These are phyloP conservation scores for Leucania comma DNA, from an alignment of 2,888 invertebrate genomes.

Conservation along the genomic window DNA sequence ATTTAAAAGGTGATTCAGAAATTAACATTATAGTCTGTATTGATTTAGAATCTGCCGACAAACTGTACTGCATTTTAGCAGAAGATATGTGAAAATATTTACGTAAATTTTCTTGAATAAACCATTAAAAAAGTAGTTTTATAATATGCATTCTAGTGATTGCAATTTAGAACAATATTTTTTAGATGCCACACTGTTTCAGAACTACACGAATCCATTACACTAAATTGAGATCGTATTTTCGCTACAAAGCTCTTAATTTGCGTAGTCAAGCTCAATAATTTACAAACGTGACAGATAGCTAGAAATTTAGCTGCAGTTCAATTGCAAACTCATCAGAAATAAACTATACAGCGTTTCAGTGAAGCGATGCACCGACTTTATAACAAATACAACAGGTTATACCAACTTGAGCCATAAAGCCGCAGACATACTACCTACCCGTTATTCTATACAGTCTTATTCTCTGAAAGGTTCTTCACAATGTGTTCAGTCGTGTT, in stretches of 20 bases:
- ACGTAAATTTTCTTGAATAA: too few relatives aligned
- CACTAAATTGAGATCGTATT: conserved; percentile 24
- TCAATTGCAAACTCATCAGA: conserved; percentile 44
- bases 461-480: conserved; percentile 67
- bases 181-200: conserved; percentile 3
- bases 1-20: background rate
- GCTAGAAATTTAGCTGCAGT: conserved; percentile 26
- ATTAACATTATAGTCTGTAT: background rate
- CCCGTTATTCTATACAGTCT: conserved; percentile 64
- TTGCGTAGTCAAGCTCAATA: conserved; percentile 26
- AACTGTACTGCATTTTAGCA: too few relatives aligned
- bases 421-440: conserved; percentile 56
- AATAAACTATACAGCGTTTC: conserved; percentile 20
- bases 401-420: conserved; percentile 45
- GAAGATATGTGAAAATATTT: too few relatives aligned
- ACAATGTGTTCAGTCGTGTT: conserved; percentile 70
- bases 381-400: conserved; percentile 52
- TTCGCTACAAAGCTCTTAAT: conserved; percentile 38
- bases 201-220: conserved; percentile 21
- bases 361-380: conserved; percentile 19
- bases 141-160: background rate
- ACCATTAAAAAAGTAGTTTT: too few relatives aligned
- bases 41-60: too few relatives aligned
- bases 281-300: conserved; percentile 39
- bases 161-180: background rate